These are phyloP conservation scores for Drosophila fungiperda DNA, from an alignment of 2,888 invertebrate species.

Conservation along the genomic window DNA sequence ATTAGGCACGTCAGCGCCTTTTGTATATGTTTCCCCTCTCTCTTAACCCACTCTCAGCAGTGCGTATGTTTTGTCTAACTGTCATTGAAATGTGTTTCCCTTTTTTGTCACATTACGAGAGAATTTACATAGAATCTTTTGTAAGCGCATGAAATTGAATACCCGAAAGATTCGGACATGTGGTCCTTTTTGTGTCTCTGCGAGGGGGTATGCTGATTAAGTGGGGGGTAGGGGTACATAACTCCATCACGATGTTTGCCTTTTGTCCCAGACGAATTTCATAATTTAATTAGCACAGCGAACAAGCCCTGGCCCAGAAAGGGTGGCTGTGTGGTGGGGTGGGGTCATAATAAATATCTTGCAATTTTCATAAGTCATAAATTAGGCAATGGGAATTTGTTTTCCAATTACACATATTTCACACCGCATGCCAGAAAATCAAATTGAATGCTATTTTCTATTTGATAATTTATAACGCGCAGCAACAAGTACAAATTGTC, in stretches of 20 bases:
- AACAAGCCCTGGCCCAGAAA: conserved; percentile 28
- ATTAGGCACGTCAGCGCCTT: conserved; percentile 67
- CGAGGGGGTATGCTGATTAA: conserved; percentile 1
- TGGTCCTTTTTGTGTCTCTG: conserved; percentile 48
- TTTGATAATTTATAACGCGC: conserved; percentile 81
- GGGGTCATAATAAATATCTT: conserved; percentile 64
- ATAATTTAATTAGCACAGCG: conserved; percentile 76
- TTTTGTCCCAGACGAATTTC: conserved; percentile 43
- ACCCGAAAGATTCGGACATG: conserved; percentile 69
- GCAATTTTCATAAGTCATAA: conserved; percentile 75
- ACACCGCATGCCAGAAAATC: conserved; percentile 71
- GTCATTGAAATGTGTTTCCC: conserved; percentile 82
- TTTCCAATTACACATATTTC: conserved; percentile 82
- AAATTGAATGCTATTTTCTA: conserved; percentile 78
- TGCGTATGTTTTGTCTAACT: conserved; percentile 81
- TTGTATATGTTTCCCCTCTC: conserved; percentile 4
- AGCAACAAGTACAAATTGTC: conserved; percentile 79
- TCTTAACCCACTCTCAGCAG: conserved; percentile 11
- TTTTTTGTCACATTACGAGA: conserved; percentile 78
- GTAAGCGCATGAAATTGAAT: conserved; percentile 73
- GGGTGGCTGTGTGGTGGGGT: not conserved
- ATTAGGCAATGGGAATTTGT: conserved; percentile 79
- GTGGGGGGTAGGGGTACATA: not conserved
- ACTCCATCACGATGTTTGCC: conserved; percentile 32
- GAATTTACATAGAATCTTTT: conserved; percentile 80